Percentiles rank a stretch among this genome's conserved stretches.
Conservation (phyloP, 2,797 vertebrate species). For the Adelosebastes latens region DNA sequence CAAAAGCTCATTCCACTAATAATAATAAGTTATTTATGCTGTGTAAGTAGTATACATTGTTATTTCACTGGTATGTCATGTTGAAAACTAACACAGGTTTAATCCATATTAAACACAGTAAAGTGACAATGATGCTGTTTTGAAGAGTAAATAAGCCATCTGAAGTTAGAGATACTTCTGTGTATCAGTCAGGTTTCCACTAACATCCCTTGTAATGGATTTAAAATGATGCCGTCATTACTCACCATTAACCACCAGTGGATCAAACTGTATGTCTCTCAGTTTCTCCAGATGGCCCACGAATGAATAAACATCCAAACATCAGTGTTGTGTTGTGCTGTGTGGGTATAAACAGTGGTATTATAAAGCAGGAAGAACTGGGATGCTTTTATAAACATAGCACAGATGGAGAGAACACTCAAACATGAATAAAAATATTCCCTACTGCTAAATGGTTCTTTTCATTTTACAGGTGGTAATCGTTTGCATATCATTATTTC, state of each 20-base stretch:
- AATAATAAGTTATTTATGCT: not conserved
- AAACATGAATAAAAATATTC: not conserved
- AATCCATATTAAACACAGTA: not conserved
- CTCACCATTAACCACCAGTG: conserved; percentile 2
- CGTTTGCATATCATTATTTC: not conserved
- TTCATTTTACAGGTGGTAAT: not conserved
- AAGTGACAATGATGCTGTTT: not conserved
- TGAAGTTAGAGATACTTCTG: no score
- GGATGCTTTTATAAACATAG: not conserved
- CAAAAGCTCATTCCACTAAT: not conserved
- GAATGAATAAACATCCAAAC: conserved; percentile 4
- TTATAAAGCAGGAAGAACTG: not conserved
- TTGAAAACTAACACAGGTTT: not conserved
- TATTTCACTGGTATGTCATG: not conserved
- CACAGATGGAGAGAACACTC: not conserved
- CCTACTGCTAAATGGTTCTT: not conserved
- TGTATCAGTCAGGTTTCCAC: not conserved
- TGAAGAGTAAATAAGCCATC: not conserved
- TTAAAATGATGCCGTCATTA: not conserved
- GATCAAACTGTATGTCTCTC: not conserved
- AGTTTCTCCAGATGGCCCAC: not conserved
- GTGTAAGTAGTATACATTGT: not conserved
- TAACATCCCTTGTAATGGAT: not conserved
- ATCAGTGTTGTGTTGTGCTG: not conserved
- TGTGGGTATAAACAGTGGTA: not conserved